Conservation (phyloP, 2,888 invertebrate species). For the Heliconius erato region DNA sequence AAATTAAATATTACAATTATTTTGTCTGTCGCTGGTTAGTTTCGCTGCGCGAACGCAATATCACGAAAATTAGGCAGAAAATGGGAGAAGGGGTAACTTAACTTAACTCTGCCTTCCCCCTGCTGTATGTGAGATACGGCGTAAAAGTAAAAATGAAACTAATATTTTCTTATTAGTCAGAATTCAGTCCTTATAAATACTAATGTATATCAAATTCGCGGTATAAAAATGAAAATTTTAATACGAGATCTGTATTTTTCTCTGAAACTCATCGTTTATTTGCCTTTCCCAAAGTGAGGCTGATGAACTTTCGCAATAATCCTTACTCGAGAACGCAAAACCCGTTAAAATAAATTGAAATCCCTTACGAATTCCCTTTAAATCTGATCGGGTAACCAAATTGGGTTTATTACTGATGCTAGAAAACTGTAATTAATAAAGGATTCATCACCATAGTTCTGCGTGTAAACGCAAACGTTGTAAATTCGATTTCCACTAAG, state of each 20-base stretch:
- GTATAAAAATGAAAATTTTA: not conserved
- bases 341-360: slow-evolving; percentile 33
- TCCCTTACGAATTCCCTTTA: not conserved
- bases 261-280: not conserved
- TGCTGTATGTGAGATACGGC: no score
- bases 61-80: no score
- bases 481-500: no score
- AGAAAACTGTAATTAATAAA: not conserved
- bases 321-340: not conserved
- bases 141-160: no score
- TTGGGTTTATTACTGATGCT: slow-evolving; percentile 1
- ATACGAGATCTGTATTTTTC: not conserved
- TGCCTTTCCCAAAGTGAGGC: not conserved
- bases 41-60: no score
- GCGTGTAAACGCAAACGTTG: no score
- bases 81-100: no score
- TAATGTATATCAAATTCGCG: not conserved
- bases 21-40: not conserved
- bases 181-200: no score
- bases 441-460: not conserved
- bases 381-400: slow-evolving; percentile 12
- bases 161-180: no score
- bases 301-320: slow-evolving; percentile 22
- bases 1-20: not conserved
- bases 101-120: no score